phyloP scores from a whole-genome alignment of 2,113 vertebrate species.

The Pionites leucogaster region DNA sequence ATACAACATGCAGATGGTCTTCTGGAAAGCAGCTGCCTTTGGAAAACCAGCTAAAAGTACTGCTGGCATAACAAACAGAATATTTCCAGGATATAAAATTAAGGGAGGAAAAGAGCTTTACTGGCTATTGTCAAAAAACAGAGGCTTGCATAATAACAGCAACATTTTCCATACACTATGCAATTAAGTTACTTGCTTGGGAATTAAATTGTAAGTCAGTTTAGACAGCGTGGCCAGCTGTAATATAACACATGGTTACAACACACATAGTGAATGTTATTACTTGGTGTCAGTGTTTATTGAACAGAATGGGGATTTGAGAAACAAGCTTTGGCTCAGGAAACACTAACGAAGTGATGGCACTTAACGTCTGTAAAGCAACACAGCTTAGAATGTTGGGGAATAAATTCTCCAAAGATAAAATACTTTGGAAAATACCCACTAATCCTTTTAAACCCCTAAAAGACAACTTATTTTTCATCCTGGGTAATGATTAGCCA shows the following conservation, averaged over 20 bases:
- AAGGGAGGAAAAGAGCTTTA: not conserved
- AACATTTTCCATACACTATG: constrained; percentile 4
- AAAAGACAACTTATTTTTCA: not conserved
- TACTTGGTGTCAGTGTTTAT: constrained; percentile 33
- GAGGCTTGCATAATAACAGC: not conserved
- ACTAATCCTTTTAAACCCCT: not conserved
- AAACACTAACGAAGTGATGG: not conserved
- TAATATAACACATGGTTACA: not conserved
- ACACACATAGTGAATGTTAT: constrained; percentile 17
- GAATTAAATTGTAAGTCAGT: not conserved
- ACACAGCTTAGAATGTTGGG: not conserved
- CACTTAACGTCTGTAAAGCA: not conserved
- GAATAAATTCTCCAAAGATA: not conserved
- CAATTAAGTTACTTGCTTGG: constrained; percentile 17
- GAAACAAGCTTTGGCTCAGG: not conserved
- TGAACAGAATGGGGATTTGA: not conserved
- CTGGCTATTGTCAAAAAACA: constrained; percentile 17
- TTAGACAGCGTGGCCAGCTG: constrained; percentile 10
- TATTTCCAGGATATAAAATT: constrained; percentile 14
- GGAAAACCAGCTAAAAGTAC: not conserved
- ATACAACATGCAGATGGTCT: not conserved
- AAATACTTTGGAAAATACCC: constrained; percentile 10
- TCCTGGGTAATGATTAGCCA: not conserved
- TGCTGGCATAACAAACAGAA: not conserved
- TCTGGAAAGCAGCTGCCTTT: not conserved